Percentiles rank a stretch among this genome's conserved stretches.
Evolutionary conservation across 2,888 invertebrate species (phyloP).

Genomic region (Anthophora plumipes): DNA sequence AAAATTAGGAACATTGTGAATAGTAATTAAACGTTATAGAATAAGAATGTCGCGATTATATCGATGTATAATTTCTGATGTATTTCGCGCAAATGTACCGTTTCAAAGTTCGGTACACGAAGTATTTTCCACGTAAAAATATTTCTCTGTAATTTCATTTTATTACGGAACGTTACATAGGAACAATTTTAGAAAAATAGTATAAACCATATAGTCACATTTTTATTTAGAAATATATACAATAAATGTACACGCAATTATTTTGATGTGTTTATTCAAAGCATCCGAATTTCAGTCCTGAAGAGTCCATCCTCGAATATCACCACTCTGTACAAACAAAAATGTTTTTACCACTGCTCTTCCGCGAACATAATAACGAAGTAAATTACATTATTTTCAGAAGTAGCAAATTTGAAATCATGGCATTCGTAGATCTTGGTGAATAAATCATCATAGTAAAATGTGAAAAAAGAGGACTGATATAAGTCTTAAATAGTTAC

Average conservation of each 20-base stretch:
- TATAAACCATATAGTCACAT: not conserved
- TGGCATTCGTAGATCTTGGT: constrained; percentile 66
- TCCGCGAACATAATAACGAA: not conserved
- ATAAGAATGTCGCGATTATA: too few species aligned
- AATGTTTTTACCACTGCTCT: not conserved
- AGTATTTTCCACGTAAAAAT: not conserved
- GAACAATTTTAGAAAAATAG: not conserved
- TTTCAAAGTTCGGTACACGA: not conserved
- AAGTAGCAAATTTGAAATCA: constrained; percentile 69
- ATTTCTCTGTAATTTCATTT: not conserved
- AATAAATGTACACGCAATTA: not conserved
- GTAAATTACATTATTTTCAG: constrained; percentile 33
- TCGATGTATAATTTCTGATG: too few species aligned
- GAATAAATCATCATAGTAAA: constrained; percentile 46
- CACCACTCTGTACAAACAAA: constrained; percentile 23
- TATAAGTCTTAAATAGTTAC: not conserved
- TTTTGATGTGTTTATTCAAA: not conserved
- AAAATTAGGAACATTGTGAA: too few species aligned
- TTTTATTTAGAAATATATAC: not conserved
- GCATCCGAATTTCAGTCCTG: not conserved
- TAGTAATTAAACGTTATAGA: not conserved
- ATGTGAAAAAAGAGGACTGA: not conserved
- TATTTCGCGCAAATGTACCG: not conserved
- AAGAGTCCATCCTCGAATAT: not conserved
- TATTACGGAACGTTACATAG: not conserved